A percentile compares a stretch with the other conserved stretches of the same genome.
phyloP scores from a whole-genome alignment of 2,797 vertebrate species.

The Myotis pilosus region DNA sequence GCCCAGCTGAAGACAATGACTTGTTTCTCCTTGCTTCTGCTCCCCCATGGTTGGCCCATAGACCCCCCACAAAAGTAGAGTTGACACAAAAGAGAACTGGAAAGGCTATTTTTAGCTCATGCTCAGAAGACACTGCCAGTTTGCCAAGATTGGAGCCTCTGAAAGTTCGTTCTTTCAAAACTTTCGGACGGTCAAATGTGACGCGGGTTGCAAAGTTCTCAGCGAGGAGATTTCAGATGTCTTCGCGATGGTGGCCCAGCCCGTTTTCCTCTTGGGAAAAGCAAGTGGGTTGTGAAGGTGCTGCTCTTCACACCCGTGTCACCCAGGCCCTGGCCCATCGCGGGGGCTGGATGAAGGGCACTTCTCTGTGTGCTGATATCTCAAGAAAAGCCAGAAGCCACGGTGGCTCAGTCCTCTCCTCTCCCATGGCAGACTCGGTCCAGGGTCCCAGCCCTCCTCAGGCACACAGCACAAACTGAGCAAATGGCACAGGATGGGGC shows the following conservation, averaged over 20 bases:
- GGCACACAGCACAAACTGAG: not conserved
- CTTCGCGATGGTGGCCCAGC: too few species aligned
- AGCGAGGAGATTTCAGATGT: not conserved
- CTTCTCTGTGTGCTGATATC: not conserved
- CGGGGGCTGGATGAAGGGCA: not conserved
- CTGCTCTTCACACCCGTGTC: not conserved
- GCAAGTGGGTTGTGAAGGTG: not conserved
- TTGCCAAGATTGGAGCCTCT: not conserved
- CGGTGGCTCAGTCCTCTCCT: not conserved
- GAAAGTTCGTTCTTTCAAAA: not conserved
- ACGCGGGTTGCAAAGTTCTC: not conserved
- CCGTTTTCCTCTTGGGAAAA: not conserved
- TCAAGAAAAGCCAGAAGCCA: not conserved
- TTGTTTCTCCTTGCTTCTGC: constrained; percentile 24
- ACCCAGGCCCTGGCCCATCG: not conserved
- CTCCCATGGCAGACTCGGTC: not conserved
- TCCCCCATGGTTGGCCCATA: not conserved
- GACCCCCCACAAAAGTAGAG: not conserved
- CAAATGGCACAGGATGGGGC: not conserved
- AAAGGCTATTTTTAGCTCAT: not conserved
- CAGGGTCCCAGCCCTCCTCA: not conserved
- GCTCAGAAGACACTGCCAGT: not conserved
- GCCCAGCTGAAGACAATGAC: not conserved
- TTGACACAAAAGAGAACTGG: not conserved
- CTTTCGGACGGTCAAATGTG: not conserved